Evolutionary conservation across 2,888 invertebrate species (phyloP).

Genomic region (Boloria euphrosyne): DNA sequence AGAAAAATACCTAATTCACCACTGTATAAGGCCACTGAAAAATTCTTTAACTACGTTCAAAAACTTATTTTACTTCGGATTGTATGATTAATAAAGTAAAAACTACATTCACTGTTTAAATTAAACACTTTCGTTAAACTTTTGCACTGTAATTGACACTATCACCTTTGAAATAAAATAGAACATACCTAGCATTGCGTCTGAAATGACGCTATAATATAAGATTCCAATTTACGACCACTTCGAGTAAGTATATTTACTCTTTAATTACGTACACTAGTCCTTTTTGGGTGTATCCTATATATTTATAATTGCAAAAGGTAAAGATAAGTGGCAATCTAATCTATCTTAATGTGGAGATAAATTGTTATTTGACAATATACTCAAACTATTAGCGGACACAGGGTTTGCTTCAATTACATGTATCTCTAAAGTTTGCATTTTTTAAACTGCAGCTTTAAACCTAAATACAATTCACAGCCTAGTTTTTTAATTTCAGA

Average conservation of each 20-base stretch:
- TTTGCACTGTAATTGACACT: neutral
- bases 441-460: no score
- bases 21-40: no score
- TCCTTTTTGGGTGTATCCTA: neutral
- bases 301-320: conserved; percentile 9
- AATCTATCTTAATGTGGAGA: conserved; percentile 2
- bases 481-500: no score
- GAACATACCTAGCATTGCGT: conserved; percentile 17
- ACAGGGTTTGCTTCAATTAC: neutral
- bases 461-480: no score
- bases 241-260: neutral
- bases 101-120: no score
- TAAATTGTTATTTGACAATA: conserved; percentile 1
- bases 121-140: neutral
- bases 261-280: conserved; percentile 1
- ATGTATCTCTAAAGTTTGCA: no score
- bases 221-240: neutral
- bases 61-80: no score
- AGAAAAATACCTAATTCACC: no score
- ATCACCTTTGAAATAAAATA: neutral
- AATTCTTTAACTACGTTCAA: no score
- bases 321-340: conserved; percentile 7
- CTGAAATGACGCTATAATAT: conserved; percentile 1
- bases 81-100: no score
- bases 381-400: neutral